A percentile compares a stretch with the other conserved stretches of the same genome.
These are phyloP conservation scores for Sycophila texana DNA, from an alignment of 2,888 invertebrate genomes.

Conservation along the genomic window DNA sequence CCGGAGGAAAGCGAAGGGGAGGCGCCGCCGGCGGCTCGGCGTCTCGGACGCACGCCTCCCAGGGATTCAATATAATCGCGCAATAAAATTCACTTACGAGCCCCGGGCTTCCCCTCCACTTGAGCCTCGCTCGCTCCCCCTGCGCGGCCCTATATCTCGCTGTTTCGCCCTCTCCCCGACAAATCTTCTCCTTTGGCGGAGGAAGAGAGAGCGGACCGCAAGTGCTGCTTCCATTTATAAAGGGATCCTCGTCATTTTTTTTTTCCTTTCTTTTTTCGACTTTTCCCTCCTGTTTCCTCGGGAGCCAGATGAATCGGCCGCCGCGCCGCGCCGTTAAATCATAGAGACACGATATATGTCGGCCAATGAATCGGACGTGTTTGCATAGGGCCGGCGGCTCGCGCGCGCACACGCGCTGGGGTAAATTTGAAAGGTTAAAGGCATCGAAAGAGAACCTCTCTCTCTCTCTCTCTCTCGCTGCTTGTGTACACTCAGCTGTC, in stretches of 20 bases:
- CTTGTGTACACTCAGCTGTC: slow-evolving; percentile 75
- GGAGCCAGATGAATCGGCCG: slow-evolving; percentile 47
- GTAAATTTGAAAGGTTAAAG: slow-evolving; percentile 64
- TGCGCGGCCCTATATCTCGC: not conserved
- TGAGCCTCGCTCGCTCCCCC: slow-evolving; percentile 10
- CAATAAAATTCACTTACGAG: slow-evolving; percentile 50
- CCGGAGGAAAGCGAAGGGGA: not conserved
- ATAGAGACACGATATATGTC: slow-evolving; percentile 62
- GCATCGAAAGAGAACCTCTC: slow-evolving; percentile 56
- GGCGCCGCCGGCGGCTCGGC: not conserved
- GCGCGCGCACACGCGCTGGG: slow-evolving; percentile 59
- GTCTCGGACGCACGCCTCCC: slow-evolving; percentile 34
- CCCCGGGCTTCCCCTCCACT: slow-evolving; percentile 1
- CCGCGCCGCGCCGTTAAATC: slow-evolving; percentile 62
- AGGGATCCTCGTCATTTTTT: slow-evolving; percentile 44
- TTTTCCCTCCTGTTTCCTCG: not conserved
- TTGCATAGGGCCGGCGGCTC: slow-evolving; percentile 67
- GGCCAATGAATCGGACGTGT: slow-evolving; percentile 68
- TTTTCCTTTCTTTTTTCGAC: not conserved
- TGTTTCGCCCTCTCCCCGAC: not conserved
- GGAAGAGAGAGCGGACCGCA: not conserved
- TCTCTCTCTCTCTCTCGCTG: slow-evolving; percentile 60
- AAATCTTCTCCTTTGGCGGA: not conserved
- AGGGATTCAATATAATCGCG: slow-evolving; percentile 54
- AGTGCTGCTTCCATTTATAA: slow-evolving; percentile 34